phyloP scores from a whole-genome alignment of 2,888 invertebrate genomes.

The Creontiades dilutus region DNA sequence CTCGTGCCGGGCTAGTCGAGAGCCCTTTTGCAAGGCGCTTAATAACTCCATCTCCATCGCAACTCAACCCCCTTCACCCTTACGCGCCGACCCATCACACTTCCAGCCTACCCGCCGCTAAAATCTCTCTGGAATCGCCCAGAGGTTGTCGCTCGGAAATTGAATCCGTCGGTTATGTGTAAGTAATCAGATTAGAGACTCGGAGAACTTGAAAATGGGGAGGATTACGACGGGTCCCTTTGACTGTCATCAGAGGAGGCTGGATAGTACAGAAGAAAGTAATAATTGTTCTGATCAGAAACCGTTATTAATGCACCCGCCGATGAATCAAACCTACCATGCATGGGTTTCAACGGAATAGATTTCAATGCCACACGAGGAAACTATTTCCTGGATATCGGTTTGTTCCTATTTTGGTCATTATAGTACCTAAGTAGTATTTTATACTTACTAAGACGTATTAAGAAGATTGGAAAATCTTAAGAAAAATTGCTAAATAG shows the following conservation, averaged over 20 bases:
- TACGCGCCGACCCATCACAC: too few relatives aligned
- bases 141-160: slow-evolving; percentile 48
- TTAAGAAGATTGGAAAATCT: too few relatives aligned
- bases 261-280: background rate
- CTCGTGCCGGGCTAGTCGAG: background rate
- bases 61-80: background rate
- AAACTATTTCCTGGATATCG: too few relatives aligned
- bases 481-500: too few relatives aligned
- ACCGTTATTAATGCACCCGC: too few relatives aligned
- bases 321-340: too few relatives aligned
- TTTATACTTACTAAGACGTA: too few relatives aligned
- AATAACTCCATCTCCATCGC: slow-evolving; percentile 37
- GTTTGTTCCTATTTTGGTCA: too few relatives aligned
- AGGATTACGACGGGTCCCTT: background rate
- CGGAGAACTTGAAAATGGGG: slow-evolving; percentile 48
- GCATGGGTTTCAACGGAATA: too few relatives aligned
- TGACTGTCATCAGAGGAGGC: background rate
- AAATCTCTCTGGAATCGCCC: slow-evolving; percentile 43
- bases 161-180: slow-evolving; percentile 58
- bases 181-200: slow-evolving; percentile 62
- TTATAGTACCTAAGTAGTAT: too few relatives aligned
- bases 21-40: slow-evolving; percentile 24
- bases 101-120: background rate
- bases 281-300: background rate
- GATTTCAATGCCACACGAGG: too few relatives aligned